A percentile compares a stretch with the other conserved stretches of the same genome.
Evolutionary conservation across 2,113 vertebrate genomes (phyloP).

Genomic region (Zootoca vivipara): DNA sequence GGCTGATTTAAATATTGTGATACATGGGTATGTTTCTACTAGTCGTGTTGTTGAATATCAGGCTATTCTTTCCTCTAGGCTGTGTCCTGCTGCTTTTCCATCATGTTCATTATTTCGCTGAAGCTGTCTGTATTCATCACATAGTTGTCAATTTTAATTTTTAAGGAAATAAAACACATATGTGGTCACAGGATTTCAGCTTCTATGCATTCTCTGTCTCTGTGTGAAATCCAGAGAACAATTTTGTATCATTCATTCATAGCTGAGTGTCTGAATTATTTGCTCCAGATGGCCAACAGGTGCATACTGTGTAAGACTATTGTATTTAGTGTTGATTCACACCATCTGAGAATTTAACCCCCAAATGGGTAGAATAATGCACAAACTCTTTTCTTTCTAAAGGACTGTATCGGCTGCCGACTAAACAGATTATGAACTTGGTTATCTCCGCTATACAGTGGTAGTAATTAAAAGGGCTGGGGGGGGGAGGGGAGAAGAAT

Average conservation of each 20-base stretch:
- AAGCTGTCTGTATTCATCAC: neutral
- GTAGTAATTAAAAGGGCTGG: conserved; percentile 33
- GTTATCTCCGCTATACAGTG: conserved; percentile 48
- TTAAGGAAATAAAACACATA: neutral
- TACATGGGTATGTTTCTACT: neutral
- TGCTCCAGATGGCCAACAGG: conserved; percentile 23
- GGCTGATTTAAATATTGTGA: neutral
- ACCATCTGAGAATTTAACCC: neutral
- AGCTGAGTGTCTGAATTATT: conserved; percentile 15
- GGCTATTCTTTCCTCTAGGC: neutral
- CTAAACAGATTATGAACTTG: conserved; percentile 44
- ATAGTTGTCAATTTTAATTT: neutral
- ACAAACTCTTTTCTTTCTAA: neutral
- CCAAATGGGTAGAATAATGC: conserved; percentile 12
- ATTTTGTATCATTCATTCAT: conserved; percentile 20
- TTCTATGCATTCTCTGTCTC: neutral
- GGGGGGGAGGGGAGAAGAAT: conserved; percentile 31
- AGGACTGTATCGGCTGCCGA: conserved; percentile 15
- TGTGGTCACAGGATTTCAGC: neutral
- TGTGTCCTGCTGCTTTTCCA: neutral
- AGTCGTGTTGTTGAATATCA: neutral
- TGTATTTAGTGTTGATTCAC: conserved; percentile 23
- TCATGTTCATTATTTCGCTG: neutral
- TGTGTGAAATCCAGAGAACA: neutral
- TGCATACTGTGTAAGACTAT: neutral